Evolutionary conservation across 2,113 vertebrate species (phyloP), one percentile per base, ranked within the genome.

Genomic region (Elachura formosa): DNA sequence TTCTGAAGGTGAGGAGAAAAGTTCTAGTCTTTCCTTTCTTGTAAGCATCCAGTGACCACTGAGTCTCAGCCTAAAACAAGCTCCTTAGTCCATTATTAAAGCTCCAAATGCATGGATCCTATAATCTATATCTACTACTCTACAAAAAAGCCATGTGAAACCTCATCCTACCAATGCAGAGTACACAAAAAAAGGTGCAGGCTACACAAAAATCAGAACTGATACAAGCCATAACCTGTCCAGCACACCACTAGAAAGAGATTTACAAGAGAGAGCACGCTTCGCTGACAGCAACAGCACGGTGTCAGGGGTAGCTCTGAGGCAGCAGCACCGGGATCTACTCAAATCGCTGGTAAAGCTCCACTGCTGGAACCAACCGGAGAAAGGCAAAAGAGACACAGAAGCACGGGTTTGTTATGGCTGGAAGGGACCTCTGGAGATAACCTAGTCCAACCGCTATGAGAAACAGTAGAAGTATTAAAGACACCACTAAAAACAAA

Each of bases 31-130:
- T 43, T 56, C 51, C 56, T 78, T 77, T 79, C 29, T 49, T 84
- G 22, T 28, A 59, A 51, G 40, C 51, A 87, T 31, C 20, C 54
- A 76, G 54, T 34, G 33, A 86, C 66, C 62, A 31, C 54, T 13
- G 33, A 79, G 19, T 54, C 1, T 0, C 34, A 51, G 62, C 74
- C 43, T 56, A 76, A 76, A 89, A 63, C 41, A 76, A 96, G 12
- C 49, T 68, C 29, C 55, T 79, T 26, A 34, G 54, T 79, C 34
- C 86, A 83, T 48, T 87, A 87, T 46, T 89, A 85, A 87, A 91
- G 58, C 21, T 80, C 33, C 33, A 76, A 77, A 85, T 12, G 11
- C 52, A 78, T 6, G 11, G 71, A 82, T 64, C 46, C 61, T 34
- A 49, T 69, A 75, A 66, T 14, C 76, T 46, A 17, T 36, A 81